Percentiles rank a stretch among this genome's conserved stretches.
Conservation (phyloP, 2,888 invertebrate genomes). For the Noctua comes region DNA sequence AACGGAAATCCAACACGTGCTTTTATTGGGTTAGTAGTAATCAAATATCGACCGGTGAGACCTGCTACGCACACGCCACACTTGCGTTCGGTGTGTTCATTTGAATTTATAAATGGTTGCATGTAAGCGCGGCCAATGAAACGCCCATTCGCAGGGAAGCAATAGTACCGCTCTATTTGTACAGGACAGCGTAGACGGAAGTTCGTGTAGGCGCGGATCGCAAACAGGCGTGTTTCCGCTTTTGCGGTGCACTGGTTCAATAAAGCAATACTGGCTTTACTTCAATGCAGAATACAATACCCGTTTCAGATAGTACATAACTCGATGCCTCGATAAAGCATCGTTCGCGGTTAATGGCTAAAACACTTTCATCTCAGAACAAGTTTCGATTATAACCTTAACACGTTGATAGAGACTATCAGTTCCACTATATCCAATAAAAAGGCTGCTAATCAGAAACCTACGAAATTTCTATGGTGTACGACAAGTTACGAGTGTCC, state of each 20-base stretch:
- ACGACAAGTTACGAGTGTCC: constrained; percentile 68
- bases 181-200: constrained; percentile 83
- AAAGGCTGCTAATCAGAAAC: constrained; percentile 41
- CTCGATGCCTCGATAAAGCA: constrained; percentile 70
- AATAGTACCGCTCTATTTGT: constrained; percentile 83
- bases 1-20: constrained; percentile 59
- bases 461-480: constrained; percentile 65
- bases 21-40: constrained; percentile 65
- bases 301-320: background rate
- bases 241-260: constrained; percentile 68
- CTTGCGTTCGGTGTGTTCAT: constrained; percentile 70
- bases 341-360: constrained; percentile 15
- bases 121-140: constrained; percentile 77
- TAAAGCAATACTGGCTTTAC: constrained; percentile 61
- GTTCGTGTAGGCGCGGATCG: constrained; percentile 83
- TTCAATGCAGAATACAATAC: constrained; percentile 48
- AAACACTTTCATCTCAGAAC: constrained; percentile 22
- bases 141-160: constrained; percentile 76
- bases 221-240: constrained; percentile 81
- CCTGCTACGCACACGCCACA: constrained; percentile 55
- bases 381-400: constrained; percentile 20
- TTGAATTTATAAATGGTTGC: constrained; percentile 83
- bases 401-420: constrained; percentile 15
- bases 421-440: constrained; percentile 46
- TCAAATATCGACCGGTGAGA: constrained; percentile 62